Base-by-base conservation (phyloP, 1,140 invertebrate species). In the Paraescarpia echinospica region DNA sequence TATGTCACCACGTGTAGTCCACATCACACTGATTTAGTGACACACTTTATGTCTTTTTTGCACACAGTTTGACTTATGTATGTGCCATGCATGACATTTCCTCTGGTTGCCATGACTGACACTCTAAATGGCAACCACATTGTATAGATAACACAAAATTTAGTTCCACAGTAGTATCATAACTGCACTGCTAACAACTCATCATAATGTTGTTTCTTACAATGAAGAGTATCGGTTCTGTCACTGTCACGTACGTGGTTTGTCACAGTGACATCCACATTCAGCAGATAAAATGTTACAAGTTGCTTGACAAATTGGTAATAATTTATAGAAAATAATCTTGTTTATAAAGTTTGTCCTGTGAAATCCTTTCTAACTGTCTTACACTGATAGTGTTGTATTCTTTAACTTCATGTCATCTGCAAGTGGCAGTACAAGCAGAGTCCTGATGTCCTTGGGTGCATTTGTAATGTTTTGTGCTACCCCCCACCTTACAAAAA, bases 231-330 rank as follows among this genome's bases (percentile, higher is more conserved):
- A n/a, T 27, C 22, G 59, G 18, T 6, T 77, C 12, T 77, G 22
- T 27, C 59, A 77, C 18, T 77, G 27, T 77, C 59, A 77, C 2
- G 22, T 14, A 77, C 22, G 59, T 77, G 59, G 27, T 27, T 18
- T 77, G 59, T 77, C 59, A 77, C 2, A 77, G 22, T 14, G 59
- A 77, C 22, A 18, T 77, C 59, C 0, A 22, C 59, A 77, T 77
- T 77, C 59, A 31, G 59, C 59, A 77, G 59, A 77, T 77, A 77
- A 77, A 77, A 77, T 77, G 59, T 77, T 77, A 77, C 59, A 77
- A 31, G 22, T 77, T 31, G 14, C 59, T 14, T 31, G 27, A 77
- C 18, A 77, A 77, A 77, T 77, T 77, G 9, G 9, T 77, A 0
- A 77, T 77, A 12, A 77, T 18, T 77, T 27, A 27, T 77, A 77